Evolutionary conservation across 2,113 vertebrate genomes (phyloP).

Genomic region (Orcinus orca): DNA sequence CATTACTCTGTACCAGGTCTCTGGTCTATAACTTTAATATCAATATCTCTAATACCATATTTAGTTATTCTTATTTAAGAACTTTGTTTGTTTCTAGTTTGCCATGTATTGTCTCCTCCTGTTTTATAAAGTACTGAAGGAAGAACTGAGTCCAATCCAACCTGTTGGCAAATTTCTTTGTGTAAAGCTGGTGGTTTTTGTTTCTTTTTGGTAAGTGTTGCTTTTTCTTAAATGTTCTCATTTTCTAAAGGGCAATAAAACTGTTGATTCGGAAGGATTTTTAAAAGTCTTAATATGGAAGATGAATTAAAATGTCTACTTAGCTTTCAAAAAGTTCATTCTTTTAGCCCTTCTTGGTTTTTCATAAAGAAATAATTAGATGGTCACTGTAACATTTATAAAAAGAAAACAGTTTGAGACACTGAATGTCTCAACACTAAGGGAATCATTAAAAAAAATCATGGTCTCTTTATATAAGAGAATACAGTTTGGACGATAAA

Average conservation of each 20-base stretch:
- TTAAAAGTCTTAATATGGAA: background rate
- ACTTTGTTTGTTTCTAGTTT: slow-evolving; percentile 86
- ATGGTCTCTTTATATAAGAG: background rate
- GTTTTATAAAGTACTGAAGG: slow-evolving; percentile 95
- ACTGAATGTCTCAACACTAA: background rate
- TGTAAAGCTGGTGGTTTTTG: slow-evolving; percentile 98
- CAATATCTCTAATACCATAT: background rate
- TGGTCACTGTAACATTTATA: background rate
- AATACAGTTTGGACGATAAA: slow-evolving; percentile 3
- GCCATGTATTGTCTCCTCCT: slow-evolving; percentile 99
- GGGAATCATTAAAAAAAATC: slow-evolving; percentile 14
- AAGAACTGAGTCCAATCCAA: slow-evolving; percentile 94
- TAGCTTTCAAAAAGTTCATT: slow-evolving; percentile 1
- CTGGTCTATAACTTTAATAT: background rate
- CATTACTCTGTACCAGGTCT: background rate
- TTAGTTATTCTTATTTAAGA: slow-evolving; percentile 31
- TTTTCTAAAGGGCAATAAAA: slow-evolving; percentile 44
- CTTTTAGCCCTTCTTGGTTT: background rate
- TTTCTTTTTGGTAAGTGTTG: slow-evolving; percentile 95
- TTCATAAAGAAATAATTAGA: slow-evolving; percentile 26
- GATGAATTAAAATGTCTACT: background rate
- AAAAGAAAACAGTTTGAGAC: slow-evolving; percentile 18
- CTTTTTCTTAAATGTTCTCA: slow-evolving; percentile 33
- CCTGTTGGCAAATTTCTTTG: slow-evolving; percentile 98
- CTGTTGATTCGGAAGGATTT: background rate